Base-by-base conservation (phyloP, 2,113 vertebrate species). In the Puma concolor region DNA sequence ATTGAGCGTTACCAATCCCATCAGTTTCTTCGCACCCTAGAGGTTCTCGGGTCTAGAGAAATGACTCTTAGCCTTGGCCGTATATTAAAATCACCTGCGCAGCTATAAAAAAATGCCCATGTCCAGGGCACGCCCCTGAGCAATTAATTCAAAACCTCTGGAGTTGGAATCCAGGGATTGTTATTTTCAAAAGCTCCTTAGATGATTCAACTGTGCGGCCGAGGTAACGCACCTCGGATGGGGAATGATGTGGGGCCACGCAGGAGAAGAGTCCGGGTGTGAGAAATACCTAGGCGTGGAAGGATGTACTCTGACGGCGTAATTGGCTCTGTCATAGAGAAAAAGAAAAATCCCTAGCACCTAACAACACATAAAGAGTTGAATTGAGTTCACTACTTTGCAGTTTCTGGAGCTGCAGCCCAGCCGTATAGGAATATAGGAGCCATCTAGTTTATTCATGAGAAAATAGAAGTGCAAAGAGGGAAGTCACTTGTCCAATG, bases 261-360 rank as follows among this genome's bases (percentile, higher is more conserved):
- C 16, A 25, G 79, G 41, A 86, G 23, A 36, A 38, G 41, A 19
- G 67, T 12, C 64, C 21, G 19, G 33, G 25, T 19, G 52, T 36
- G 67, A 77, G 41, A 80, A 15, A 12, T 19, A 21, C 7, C 17
- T 29, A 31, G 48, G 0, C 1, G 1, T 15, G 44, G 85, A n/a
- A 66, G 76, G 25, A 29, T 0, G 3, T 5, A 7, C 3, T 48
- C 0, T 0, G 0, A 23, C n/a, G 14, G 12, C 64, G 14, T 10
- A 52, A 4, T 1, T 13, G n/a, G 8, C 60, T 41, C 4, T n/a
- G 8, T 85, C 52, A 15, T 0, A 7, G 67, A 96, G 50, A 29
- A 57, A 72, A 60, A 38, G 50, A 50, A 38, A 60, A n/a, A 29
- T 2, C 33, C 83, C 54, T 13, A 13, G 11, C 50, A 27, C 13